Base-by-base conservation (phyloP, 37 sponge, comb jelly and placozoan genomes). In the Crambe crambe region DNA sequence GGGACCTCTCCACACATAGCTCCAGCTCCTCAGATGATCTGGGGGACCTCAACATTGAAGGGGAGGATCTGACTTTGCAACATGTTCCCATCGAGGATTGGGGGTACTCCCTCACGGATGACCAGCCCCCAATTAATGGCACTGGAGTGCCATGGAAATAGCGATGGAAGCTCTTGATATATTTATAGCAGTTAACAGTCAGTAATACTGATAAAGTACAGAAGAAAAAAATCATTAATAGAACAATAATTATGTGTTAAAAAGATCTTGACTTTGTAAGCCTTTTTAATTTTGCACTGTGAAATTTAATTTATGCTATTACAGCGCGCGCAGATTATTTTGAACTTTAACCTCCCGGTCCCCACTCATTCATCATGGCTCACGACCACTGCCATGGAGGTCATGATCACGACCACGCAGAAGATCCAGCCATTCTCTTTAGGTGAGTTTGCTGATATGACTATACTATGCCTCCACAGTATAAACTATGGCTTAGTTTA, bases 401-500 rank as follows among this genome's bases (percentile, higher is more conserved):
- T 21, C 76, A 81, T 25, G 79, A 82, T 31, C 82, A 82, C 54
- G 74, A 73, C 40, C 82, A 82, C 37, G 64, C 59, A 8, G 79
- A 77, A 42, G 88, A 88, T 73, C 88, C 83, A 31, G 83, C 88
- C 10, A 20, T 82, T 36, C 54, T 74, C 22, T 88, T 77, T 73
- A 82, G 82, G 82, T 82, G 27, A 30, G 27, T 10, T 34, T 21
- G 5, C 61, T 31, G 0, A 58, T 9, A 1, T 22, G 25, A 25
- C 10, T 34, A 38, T 18, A 31, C 12, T 18, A 58, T 76, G 31
- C 66, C 37, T 25, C 3, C 79, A 42, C 26, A 3, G 44, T 23
- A 62, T 68, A 51, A 1, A 68, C 15, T 38, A 60, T 60, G 73
- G 32, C 2, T 43, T 39, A 86, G 87, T 47, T 77, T 93, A 40